Conservation (phyloP, 2,888 invertebrate genomes). For the Drosophila gaucha region DNA sequence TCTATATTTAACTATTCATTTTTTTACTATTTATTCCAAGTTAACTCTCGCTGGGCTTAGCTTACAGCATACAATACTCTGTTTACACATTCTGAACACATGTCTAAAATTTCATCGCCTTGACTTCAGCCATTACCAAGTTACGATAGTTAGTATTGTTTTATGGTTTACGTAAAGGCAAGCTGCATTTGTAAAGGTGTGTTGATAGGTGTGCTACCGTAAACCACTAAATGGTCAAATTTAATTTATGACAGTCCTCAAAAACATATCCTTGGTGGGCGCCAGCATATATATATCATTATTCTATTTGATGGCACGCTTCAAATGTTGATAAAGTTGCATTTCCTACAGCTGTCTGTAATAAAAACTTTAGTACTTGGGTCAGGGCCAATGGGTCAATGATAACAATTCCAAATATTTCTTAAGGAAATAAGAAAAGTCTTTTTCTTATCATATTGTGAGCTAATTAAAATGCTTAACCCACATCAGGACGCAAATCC, state of each 20-base stretch:
- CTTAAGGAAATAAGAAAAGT: no score
- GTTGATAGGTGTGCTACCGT: constrained; percentile 46
- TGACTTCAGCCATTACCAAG: constrained; percentile 6
- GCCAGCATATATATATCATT: constrained; percentile 14
- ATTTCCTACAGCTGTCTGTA: constrained; percentile 38
- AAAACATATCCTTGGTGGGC: constrained; percentile 22
- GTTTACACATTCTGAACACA: constrained; percentile 2
- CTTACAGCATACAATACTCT: constrained; percentile 3
- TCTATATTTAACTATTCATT: neutral
- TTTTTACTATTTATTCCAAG: no score
- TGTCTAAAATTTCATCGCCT: constrained; percentile 17
- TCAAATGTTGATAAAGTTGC: constrained; percentile 39
- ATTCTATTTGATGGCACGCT: constrained; percentile 59
- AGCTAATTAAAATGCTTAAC: constrained; percentile 79
- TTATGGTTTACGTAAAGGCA: constrained; percentile 21
- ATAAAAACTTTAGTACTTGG: constrained; percentile 38
- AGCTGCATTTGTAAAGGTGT: constrained; percentile 38
- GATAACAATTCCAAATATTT: constrained; percentile 18
- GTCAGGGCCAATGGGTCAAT: constrained; percentile 35
- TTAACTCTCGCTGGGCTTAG: neutral
- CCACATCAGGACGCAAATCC: constrained; percentile 71
- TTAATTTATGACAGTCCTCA: constrained; percentile 41
- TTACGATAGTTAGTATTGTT: constrained; percentile 1
- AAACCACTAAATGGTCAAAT: constrained; percentile 47
- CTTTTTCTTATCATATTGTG: constrained; percentile 48